Conservation (phyloP, 1,140 invertebrate genomes). For the Heliothis virescens region DNA sequence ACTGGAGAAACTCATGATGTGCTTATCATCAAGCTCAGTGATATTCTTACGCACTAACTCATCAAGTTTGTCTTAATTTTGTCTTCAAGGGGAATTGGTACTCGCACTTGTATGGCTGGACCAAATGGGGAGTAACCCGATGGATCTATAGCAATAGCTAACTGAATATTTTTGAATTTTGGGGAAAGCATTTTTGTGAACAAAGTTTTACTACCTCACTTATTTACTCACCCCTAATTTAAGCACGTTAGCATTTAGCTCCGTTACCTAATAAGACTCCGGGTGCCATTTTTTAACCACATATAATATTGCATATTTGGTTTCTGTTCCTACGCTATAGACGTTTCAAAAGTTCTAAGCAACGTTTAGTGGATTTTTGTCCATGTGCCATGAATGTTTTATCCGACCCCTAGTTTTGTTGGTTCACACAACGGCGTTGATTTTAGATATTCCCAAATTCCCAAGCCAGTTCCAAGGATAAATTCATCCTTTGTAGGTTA, state of each 20-base stretch:
- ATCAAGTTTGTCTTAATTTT: conserved; percentile 51
- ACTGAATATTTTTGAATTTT: conserved; percentile 63
- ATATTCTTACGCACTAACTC: conserved; percentile 57
- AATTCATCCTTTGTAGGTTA: too few relatives aligned
- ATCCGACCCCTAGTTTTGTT: conserved; percentile 52
- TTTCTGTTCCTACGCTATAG: conserved; percentile 11
- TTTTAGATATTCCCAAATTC: conserved; percentile 57
- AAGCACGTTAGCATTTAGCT: conserved; percentile 56
- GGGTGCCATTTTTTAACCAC: conserved; percentile 53
- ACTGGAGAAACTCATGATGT: conserved; percentile 71
- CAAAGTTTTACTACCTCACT: too few relatives aligned
- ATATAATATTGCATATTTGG: conserved; percentile 44
- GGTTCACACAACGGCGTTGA: conserved; percentile 39
- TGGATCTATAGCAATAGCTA: conserved; percentile 63
- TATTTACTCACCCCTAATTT: conserved; percentile 57
- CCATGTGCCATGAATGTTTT: conserved; percentile 55
- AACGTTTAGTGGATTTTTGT: conserved; percentile 45
- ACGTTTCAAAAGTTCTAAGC: conserved; percentile 55
- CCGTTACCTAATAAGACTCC: conserved; percentile 57
- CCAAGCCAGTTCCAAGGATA: conserved; percentile 49
- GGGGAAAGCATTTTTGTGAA: conserved; percentile 59
- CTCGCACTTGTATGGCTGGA: conserved; percentile 63
- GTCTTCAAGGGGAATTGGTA: conserved; percentile 64
- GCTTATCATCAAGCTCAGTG: conserved; percentile 67
- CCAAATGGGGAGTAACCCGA: conserved; percentile 59